These are phyloP conservation scores for Drusus annulatus DNA, from an alignment of 1,140 invertebrate species.

Conservation along the genomic window DNA sequence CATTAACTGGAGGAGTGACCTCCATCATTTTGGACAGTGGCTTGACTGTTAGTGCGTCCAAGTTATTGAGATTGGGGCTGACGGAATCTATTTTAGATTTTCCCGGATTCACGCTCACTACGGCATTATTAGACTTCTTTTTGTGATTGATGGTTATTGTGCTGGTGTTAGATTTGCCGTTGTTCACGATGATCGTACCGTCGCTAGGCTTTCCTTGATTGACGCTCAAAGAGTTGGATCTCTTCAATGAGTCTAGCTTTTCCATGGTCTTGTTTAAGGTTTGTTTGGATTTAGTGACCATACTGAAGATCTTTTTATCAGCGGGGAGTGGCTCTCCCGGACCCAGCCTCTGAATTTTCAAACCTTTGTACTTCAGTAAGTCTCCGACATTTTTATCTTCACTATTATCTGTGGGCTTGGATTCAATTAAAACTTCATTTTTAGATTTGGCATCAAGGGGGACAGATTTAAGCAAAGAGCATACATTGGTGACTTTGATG, in stretches of 20 bases:
- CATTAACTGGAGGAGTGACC: conserved; percentile 47
- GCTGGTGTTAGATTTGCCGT: no score
- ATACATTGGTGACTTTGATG: conserved; percentile 26
- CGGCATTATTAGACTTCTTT: no score
- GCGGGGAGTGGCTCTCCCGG: background rate
- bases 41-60: background rate
- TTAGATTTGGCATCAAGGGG: background rate
- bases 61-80: no score
- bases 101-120: background rate
- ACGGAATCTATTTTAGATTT: background rate
- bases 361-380: background rate
- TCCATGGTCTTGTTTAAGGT: conserved; percentile 20
- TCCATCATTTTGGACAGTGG: background rate
- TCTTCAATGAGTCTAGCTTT: conserved; percentile 16
- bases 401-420: background rate
- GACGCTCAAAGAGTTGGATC: conserved; percentile 5
- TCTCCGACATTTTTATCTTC: background rate
- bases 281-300: background rate
- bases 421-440: background rate
- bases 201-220: background rate
- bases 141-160: no score
- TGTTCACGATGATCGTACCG: no score
- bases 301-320: background rate
- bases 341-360: background rate
- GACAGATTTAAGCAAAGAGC: background rate